phyloP scores from a whole-genome alignment of 2,888 invertebrate genomes.

The Formica aserva region DNA sequence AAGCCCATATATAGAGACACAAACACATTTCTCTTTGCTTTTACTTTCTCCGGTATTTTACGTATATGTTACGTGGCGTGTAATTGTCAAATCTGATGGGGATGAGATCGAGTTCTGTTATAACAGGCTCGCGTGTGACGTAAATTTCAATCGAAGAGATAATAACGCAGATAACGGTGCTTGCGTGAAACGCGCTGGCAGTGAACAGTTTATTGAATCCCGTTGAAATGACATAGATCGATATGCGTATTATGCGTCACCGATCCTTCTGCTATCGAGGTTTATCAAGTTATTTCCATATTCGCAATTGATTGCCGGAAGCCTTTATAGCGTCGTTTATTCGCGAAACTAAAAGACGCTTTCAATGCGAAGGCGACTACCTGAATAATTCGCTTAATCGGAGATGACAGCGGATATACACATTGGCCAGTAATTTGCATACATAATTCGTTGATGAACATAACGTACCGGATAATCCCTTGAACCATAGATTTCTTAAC shows the following conservation, averaged over 20 bases:
- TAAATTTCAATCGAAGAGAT: conserved; percentile 37
- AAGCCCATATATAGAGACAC: conserved; percentile 8
- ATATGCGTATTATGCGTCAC: conserved; percentile 27
- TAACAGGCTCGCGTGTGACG: not conserved
- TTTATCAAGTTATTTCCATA: conserved; percentile 45
- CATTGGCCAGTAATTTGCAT: conserved; percentile 14
- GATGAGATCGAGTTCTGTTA: conserved; percentile 20
- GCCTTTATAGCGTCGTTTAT: not conserved
- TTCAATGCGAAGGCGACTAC: conserved; percentile 1
- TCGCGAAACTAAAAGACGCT: conserved; percentile 28
- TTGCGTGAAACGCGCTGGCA: conserved; percentile 14
- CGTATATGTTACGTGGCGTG: not conserved
- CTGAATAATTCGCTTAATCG: conserved; percentile 24
- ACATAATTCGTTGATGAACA: not conserved
- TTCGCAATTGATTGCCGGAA: conserved; percentile 29
- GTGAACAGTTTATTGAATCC: conserved; percentile 35
- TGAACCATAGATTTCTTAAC: not conserved
- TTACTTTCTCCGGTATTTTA: conserved; percentile 47
- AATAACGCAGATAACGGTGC: conserved; percentile 23
- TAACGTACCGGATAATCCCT: not conserved
- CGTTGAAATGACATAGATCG: conserved; percentile 44
- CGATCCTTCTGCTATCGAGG: conserved; percentile 7
- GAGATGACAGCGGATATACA: not conserved
- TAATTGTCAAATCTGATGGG: conserved; percentile 33
- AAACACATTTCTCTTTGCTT: conserved; percentile 46